These are phyloP conservation scores for Neuroterus valhalla DNA, from an alignment of 1,140 invertebrate genomes.

Conservation along the genomic window DNA sequence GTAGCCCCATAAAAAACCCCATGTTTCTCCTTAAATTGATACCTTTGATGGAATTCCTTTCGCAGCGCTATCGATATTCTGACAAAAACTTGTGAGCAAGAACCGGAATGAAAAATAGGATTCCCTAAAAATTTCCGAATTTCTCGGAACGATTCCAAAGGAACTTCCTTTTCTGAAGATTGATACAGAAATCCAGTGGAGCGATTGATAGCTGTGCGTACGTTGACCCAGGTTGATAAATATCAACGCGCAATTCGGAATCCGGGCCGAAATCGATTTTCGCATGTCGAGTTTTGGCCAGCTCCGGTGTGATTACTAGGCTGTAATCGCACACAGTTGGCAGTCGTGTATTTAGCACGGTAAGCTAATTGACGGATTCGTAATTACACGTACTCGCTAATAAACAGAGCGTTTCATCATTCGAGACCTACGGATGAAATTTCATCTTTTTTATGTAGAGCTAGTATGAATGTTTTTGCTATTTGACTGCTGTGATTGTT, in stretches of 20 bases:
- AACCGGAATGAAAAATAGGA: too few species aligned
- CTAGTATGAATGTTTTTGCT: slow-evolving; percentile 43
- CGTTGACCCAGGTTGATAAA: slow-evolving; percentile 37
- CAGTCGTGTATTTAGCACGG: slow-evolving; percentile 40
- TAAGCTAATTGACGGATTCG: slow-evolving; percentile 45
- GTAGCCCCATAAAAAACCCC: too few species aligned
- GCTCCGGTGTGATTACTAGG: slow-evolving; percentile 44
- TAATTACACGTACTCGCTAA: slow-evolving; percentile 49
- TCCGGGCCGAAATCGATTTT: slow-evolving; percentile 52
- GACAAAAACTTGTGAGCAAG: too few species aligned
- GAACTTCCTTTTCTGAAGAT: too few species aligned
- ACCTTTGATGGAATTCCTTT: too few species aligned
- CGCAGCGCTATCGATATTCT: too few species aligned
- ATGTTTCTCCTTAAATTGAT: too few species aligned
- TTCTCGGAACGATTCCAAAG: too few species aligned
- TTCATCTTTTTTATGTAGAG: slow-evolving; percentile 25
- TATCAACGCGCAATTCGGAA: slow-evolving; percentile 46
- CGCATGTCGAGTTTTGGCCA: slow-evolving; percentile 36
- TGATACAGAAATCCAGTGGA: too few species aligned
- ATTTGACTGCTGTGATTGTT: slow-evolving; percentile 44
- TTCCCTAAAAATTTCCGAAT: too few species aligned
- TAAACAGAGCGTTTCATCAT: slow-evolving; percentile 55
- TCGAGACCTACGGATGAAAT: slow-evolving; percentile 40
- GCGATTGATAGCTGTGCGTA: too few species aligned
- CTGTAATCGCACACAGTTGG: neutral